These are phyloP conservation scores for Balanococcus diminutus DNA, from an alignment of 2,888 invertebrate species.

Conservation along the genomic window DNA sequence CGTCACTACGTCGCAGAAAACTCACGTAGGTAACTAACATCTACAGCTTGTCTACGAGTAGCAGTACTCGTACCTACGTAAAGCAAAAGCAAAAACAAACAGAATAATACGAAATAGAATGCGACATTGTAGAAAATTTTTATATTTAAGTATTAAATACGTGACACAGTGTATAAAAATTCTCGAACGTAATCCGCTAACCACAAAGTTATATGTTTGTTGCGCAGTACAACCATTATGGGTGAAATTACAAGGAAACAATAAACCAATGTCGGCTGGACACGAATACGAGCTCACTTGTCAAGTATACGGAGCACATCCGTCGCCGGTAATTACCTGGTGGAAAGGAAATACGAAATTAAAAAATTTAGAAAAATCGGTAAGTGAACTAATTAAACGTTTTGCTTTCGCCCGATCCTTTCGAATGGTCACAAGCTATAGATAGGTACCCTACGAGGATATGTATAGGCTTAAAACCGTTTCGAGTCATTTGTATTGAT, in stretches of 20 bases:
- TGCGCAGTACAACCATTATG: conserved; percentile 73
- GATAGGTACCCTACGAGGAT: neutral
- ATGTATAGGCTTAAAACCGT: neutral
- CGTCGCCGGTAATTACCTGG: conserved; percentile 77
- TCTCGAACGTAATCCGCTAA: neutral
- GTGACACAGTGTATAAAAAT: neutral
- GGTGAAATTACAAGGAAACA: conserved; percentile 72
- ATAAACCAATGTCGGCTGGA: conserved; percentile 74
- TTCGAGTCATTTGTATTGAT: conserved; percentile 18
- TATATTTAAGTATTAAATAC: conserved; percentile 32
- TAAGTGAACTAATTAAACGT: conserved; percentile 62
- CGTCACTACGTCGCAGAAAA: neutral
- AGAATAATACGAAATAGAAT: neutral
- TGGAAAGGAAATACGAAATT: conserved; percentile 75
- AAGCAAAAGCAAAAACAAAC: no score
- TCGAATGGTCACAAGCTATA: neutral
- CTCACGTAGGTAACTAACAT: neutral
- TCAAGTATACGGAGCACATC: conserved; percentile 75
- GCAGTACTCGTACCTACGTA: neutral
- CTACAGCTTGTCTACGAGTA: neutral
- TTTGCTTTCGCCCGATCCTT: neutral
- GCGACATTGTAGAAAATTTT: neutral
- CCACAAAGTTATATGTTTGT: neutral
- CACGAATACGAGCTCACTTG: conserved; percentile 75
- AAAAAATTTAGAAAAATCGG: conserved; percentile 71